phyloP scores from a whole-genome alignment of 2,888 invertebrate genomes.

The Frankliniella intonsa region DNA sequence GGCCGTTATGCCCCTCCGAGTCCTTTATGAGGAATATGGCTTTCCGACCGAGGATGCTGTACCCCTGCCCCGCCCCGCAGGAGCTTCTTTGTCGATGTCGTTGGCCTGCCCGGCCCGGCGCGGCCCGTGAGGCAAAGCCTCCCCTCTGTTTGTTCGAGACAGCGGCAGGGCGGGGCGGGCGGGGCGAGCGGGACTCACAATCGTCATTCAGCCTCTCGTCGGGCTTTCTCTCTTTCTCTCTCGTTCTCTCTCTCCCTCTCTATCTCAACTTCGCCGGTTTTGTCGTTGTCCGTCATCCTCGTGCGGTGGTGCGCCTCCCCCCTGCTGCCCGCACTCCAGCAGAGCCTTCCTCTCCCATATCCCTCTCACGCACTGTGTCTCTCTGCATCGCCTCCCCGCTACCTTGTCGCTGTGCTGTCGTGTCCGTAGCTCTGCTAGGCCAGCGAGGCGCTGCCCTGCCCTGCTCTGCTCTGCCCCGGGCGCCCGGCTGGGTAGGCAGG shows the following conservation, averaged over 20 bases:
- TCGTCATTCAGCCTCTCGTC: no score
- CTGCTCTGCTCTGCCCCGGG: background rate
- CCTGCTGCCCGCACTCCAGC: background rate
- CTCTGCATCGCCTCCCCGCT: no score
- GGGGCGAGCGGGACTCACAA: no score
- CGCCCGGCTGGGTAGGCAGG: background rate
- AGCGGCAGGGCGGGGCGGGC: background rate
- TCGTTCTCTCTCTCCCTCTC: background rate
- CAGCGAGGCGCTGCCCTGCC: background rate
- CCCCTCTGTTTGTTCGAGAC: background rate
- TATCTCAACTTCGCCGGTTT: background rate
- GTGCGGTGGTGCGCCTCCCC: background rate
- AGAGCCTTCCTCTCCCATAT: background rate
- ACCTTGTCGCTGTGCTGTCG: background rate
- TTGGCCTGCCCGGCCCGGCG: background rate
- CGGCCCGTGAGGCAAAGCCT: background rate
- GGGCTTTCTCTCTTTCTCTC: background rate
- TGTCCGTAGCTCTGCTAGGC: background rate
- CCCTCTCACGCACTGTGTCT: no score
- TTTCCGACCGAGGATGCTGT: background rate
- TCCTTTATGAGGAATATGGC: constrained; percentile 10
- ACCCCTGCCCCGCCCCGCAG: background rate
- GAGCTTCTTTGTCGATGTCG: background rate
- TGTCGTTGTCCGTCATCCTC: background rate
- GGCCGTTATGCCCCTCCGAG: background rate